Evolutionary conservation across 2,888 invertebrate species (phyloP).

Genomic region (Auanema sp.): DNA sequence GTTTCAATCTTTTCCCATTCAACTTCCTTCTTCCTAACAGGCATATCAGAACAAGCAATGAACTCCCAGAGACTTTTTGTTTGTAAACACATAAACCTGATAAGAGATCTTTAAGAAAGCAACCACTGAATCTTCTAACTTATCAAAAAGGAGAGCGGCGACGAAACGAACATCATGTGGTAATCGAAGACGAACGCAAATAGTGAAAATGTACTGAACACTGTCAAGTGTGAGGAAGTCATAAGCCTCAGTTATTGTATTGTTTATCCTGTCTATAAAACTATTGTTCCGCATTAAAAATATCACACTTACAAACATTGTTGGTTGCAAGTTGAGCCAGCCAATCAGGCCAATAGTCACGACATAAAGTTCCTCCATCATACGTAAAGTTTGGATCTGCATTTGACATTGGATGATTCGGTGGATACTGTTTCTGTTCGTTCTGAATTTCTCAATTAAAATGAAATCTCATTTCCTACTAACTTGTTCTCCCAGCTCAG

Average conservation of each 20-base stretch:
- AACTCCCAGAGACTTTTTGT: slow-evolving; percentile 27
- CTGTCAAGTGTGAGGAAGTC: slow-evolving; percentile 43
- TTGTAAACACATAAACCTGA: slow-evolving; percentile 45
- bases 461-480: too few species aligned
- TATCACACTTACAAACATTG: slow-evolving; percentile 21
- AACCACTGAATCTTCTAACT: slow-evolving; percentile 27
- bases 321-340: slow-evolving; percentile 24
- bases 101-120: slow-evolving; percentile 14
- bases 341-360: slow-evolving; percentile 34
- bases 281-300: too few species aligned
- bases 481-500: too few species aligned
- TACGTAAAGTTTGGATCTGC: slow-evolving; percentile 24
- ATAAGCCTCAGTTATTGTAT: slow-evolving; percentile 20
- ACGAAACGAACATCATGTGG: slow-evolving; percentile 55
- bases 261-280: slow-evolving; percentile 16
- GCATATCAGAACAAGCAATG: slow-evolving; percentile 23
- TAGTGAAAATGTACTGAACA: slow-evolving; percentile 57
- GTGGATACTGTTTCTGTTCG: too few species aligned
- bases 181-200: slow-evolving; percentile 55
- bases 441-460: too few species aligned
- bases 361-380: slow-evolving; percentile 17
- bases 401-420: slow-evolving; percentile 11
- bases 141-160: slow-evolving; percentile 50
- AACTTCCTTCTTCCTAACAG: slow-evolving; percentile 23
- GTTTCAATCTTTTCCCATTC: slow-evolving; percentile 56